Conservation (phyloP, 1,140 invertebrate genomes). For the Bombus polaris region DNA sequence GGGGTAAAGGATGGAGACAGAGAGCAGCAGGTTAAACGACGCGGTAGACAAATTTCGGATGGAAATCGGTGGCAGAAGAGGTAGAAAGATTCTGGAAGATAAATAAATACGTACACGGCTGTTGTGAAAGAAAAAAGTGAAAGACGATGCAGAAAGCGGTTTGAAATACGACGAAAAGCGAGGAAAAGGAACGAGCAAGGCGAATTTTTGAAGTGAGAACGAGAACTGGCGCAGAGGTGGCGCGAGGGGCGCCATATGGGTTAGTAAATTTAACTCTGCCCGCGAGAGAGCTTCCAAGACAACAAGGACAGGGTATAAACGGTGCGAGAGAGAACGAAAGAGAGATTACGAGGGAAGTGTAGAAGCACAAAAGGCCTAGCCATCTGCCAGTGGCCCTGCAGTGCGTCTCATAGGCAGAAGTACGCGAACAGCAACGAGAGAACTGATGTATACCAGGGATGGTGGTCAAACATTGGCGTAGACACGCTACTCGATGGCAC, state of each 20-base stretch:
- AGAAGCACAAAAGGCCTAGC: constrained; percentile 72
- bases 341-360: constrained; percentile 64
- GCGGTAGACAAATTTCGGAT: neutral
- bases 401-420: constrained; percentile 63
- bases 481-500: constrained; percentile 4
- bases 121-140: neutral
- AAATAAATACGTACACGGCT: neutral
- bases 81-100: neutral
- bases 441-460: constrained; percentile 61
- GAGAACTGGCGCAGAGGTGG: constrained; percentile 32
- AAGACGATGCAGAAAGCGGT: neutral
- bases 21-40: neutral
- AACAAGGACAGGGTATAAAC: constrained; percentile 15
- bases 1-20: neutral
- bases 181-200: neutral
- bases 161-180: neutral
- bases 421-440: constrained; percentile 52
- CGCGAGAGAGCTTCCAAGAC: constrained; percentile 46
- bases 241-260: constrained; percentile 71
- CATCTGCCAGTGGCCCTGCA: constrained; percentile 68
- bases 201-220: constrained; percentile 21
- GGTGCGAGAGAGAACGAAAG: constrained; percentile 10
- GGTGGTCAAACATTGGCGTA: constrained; percentile 54
- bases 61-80: neutral
- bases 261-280: constrained; percentile 74